A percentile compares a stretch with the other conserved stretches of the same genome.
Evolutionary conservation across 30 jellyfish, hydroid and myxozoan genomes (phyloP).

Genomic region (Clytia hemisphaerica): DNA sequence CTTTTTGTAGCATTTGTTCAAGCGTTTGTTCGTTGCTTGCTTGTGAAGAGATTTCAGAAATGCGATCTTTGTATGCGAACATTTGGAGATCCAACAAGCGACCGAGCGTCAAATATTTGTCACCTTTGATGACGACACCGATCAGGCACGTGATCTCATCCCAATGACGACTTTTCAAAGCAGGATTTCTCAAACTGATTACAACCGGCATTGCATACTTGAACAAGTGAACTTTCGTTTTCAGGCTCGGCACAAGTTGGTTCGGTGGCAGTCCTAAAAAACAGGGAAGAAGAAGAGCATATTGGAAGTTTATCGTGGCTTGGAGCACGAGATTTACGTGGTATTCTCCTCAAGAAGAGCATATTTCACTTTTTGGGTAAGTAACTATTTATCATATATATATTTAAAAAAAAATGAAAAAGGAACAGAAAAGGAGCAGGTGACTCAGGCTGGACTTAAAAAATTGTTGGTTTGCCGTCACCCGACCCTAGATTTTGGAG

Average conservation of each 20-base stretch:
- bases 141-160: slow-evolving; percentile 38
- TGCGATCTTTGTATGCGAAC: slow-evolving; percentile 52
- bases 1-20: slow-evolving; percentile 83
- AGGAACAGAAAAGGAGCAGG: too few relatives aligned
- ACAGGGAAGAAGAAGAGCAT: not conserved
- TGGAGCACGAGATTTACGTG: too few relatives aligned
- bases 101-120: slow-evolving; percentile 56
- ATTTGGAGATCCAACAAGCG: slow-evolving; percentile 54
- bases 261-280: slow-evolving; percentile 69
- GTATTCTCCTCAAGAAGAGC: too few relatives aligned
- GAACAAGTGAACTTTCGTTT: slow-evolving; percentile 53
- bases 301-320: not conserved
- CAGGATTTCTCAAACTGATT: slow-evolving; percentile 63
- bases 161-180: slow-evolving; percentile 75
- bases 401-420: too few relatives aligned
- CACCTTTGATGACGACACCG: slow-evolving; percentile 56
- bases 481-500: too few relatives aligned
- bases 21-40: slow-evolving; percentile 90
- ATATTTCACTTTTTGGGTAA: too few relatives aligned
- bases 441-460: too few relatives aligned
- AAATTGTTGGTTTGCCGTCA: too few relatives aligned
- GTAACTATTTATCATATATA: too few relatives aligned
- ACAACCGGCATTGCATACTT: slow-evolving; percentile 71
- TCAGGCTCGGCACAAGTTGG: slow-evolving; percentile 53
- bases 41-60: slow-evolving; percentile 68